These are phyloP conservation scores for Neomicropteryx cornuta DNA, from an alignment of 1,140 invertebrate genomes.

Conservation along the genomic window DNA sequence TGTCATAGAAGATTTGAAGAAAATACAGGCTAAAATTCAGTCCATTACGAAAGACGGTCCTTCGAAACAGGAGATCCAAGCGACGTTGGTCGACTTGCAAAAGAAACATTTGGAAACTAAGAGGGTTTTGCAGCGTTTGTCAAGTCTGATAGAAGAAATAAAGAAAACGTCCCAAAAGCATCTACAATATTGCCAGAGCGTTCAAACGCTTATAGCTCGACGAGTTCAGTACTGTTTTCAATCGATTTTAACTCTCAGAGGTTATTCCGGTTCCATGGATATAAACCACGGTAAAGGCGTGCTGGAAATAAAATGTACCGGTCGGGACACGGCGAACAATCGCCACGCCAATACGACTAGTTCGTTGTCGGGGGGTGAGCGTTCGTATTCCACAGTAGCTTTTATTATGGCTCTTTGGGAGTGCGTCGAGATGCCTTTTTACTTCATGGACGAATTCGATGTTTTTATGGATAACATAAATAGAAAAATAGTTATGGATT, in stretches of 20 bases:
- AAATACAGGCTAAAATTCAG: constrained; percentile 23
- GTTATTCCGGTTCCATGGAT: constrained; percentile 44
- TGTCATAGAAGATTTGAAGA: constrained; percentile 23
- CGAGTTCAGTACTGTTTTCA: constrained; percentile 37
- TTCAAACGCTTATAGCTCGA: constrained; percentile 32
- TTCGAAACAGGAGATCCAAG: constrained; percentile 21
- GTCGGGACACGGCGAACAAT: constrained; percentile 29
- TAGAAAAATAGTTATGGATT: constrained; percentile 53
- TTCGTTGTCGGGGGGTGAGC: constrained; percentile 87
- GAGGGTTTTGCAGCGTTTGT: constrained; percentile 16
- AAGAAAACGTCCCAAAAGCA: constrained; percentile 22
- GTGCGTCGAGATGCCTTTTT: constrained; percentile 81
- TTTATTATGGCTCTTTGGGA: constrained; percentile 93
- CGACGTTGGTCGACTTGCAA: constrained; percentile 18
- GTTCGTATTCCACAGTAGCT: constrained; percentile 88
- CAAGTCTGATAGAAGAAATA: constrained; percentile 19
- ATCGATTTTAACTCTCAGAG: constrained; percentile 33
- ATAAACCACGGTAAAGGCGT: constrained; percentile 46
- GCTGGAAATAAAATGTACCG: constrained; percentile 47
- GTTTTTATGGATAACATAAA: constrained; percentile 89
- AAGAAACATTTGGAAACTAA: constrained; percentile 18
- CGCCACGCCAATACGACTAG: constrained; percentile 38
- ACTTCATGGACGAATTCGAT: constrained; percentile 96
- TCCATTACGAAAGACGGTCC: constrained; percentile 23
- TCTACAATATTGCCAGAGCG: constrained; percentile 23